phyloP scores from a whole-genome alignment of 2,797 vertebrate genomes.

The Amphiprion clarkii region DNA sequence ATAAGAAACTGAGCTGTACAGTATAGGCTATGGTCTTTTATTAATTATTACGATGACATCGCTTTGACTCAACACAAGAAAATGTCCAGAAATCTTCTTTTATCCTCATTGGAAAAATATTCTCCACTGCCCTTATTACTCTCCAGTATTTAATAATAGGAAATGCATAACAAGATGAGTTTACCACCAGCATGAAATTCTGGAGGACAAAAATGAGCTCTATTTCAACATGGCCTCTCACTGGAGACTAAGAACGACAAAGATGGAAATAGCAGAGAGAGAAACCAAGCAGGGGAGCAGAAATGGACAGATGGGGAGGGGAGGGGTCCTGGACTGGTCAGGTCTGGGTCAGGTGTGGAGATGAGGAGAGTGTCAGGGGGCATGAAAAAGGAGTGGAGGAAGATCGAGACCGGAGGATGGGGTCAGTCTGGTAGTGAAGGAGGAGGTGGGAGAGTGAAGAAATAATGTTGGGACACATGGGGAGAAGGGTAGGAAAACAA shows the following conservation, averaged over 20 bases:
- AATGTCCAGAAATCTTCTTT: background rate
- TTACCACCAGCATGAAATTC: slow-evolving; percentile 66
- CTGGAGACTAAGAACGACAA: background rate
- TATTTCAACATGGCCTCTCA: slow-evolving; percentile 26
- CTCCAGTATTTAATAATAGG: background rate
- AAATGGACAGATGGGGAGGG: slow-evolving; percentile 55
- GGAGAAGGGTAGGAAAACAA: background rate
- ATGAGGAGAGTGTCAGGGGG: slow-evolving; percentile 39
- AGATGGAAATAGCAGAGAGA: background rate
- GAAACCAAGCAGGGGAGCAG: slow-evolving; percentile 1
- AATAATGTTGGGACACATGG: background rate
- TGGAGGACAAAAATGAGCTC: slow-evolving; percentile 36
- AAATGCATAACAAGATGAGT: slow-evolving; percentile 51
- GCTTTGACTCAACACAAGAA: background rate
- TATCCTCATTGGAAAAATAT: background rate
- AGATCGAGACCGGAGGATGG: background rate
- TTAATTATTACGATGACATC: slow-evolving; percentile 10
- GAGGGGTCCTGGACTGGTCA: slow-evolving; percentile 44
- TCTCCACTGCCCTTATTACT: slow-evolving; percentile 7
- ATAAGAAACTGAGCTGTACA: slow-evolving; percentile 27
- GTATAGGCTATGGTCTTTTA: background rate
- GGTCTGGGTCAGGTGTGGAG: slow-evolving; percentile 45
- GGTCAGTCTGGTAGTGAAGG: slow-evolving; percentile 29
- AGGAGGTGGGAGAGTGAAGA: slow-evolving; percentile 12
- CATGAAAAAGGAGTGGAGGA: slow-evolving; percentile 27